These are phyloP conservation scores for Danio choprae DNA, from an alignment of 2,797 vertebrate species.

Conservation along the genomic window DNA sequence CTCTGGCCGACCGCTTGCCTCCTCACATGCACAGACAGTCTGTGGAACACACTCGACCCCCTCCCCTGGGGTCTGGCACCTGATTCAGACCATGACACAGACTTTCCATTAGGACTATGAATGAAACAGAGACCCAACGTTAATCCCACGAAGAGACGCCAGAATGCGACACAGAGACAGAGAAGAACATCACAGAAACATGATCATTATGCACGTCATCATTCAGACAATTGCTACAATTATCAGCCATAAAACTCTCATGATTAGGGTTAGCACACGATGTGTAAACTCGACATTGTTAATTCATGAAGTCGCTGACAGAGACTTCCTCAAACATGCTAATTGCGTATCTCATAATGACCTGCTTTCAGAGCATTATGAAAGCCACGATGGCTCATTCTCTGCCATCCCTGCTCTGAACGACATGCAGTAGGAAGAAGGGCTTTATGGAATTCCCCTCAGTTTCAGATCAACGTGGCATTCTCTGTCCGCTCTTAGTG, in stretches of 20 bases:
- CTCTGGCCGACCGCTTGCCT: conserved; percentile 96
- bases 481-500: conserved; percentile 43
- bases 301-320: conserved; percentile 60
- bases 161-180: conserved; percentile 69
- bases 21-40: conserved; percentile 99
- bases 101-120: conserved; percentile 99
- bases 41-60: conserved; percentile 97
- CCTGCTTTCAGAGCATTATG: conserved; percentile 75
- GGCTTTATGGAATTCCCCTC: conserved; percentile 52
- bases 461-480: conserved; percentile 54
- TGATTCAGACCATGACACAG: conserved; percentile 99
- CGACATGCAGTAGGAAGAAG: conserved; percentile 51
- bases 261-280: conserved; percentile 53
- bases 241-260: conserved; percentile 44
- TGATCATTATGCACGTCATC: conserved; percentile 54
- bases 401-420: conserved; percentile 43
- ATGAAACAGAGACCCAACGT: conserved; percentile 94
- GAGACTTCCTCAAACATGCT: conserved; percentile 59
- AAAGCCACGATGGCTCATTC: conserved; percentile 62
- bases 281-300: conserved; percentile 35
- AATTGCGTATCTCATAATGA: conserved; percentile 74
- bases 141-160: conserved; percentile 77
- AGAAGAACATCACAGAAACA: conserved; percentile 59
- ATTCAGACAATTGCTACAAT: conserved; percentile 40
- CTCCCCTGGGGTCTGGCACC: conserved; percentile 96